A percentile compares a stretch with the other conserved stretches of the same genome.
Evolutionary conservation across 2,888 invertebrate genomes (phyloP).

Genomic region (Leucania comma): DNA sequence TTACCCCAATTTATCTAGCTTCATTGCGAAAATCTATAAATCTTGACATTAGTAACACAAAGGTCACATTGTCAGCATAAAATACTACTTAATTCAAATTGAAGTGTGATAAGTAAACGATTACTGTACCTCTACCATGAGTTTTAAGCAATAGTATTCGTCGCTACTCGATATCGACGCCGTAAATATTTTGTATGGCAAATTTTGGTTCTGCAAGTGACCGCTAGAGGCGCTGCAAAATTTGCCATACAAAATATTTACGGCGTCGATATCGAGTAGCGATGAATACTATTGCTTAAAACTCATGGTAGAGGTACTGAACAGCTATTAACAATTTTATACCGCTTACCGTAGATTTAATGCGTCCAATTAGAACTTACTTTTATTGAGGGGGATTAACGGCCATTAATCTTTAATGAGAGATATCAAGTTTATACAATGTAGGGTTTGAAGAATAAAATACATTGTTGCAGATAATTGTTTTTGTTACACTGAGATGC

Average conservation of each 20-base stretch:
- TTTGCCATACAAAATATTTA: too few relatives aligned
- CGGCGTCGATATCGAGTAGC: too few relatives aligned
- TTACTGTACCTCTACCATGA: too few relatives aligned
- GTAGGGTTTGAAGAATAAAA: slow-evolving; percentile 14
- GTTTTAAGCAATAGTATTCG: too few relatives aligned
- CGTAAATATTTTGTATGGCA: too few relatives aligned
- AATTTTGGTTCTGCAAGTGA: too few relatives aligned
- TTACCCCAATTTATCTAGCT: too few relatives aligned
- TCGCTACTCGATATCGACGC: too few relatives aligned
- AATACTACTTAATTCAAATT: neutral
- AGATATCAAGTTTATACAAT: slow-evolving; percentile 27
- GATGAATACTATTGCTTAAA: too few relatives aligned
- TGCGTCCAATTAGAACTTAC: slow-evolving; percentile 42
- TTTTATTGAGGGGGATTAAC: slow-evolving; percentile 52
- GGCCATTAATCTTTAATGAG: slow-evolving; percentile 43
- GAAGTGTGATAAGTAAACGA: slow-evolving; percentile 7
- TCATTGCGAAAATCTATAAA: neutral
- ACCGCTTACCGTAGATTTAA: slow-evolving; percentile 41
- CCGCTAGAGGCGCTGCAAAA: too few relatives aligned
- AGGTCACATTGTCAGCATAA: neutral
- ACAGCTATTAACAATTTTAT: slow-evolving; percentile 46
- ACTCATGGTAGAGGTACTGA: too few relatives aligned
- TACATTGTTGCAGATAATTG: slow-evolving; percentile 9
- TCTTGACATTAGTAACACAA: neutral
- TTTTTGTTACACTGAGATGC: neutral